Percentiles rank a stretch among this genome's conserved stretches.
Evolutionary conservation across 1,140 invertebrate genomes (phyloP).

Genomic region (Rhynchophorus ferrugineus): DNA sequence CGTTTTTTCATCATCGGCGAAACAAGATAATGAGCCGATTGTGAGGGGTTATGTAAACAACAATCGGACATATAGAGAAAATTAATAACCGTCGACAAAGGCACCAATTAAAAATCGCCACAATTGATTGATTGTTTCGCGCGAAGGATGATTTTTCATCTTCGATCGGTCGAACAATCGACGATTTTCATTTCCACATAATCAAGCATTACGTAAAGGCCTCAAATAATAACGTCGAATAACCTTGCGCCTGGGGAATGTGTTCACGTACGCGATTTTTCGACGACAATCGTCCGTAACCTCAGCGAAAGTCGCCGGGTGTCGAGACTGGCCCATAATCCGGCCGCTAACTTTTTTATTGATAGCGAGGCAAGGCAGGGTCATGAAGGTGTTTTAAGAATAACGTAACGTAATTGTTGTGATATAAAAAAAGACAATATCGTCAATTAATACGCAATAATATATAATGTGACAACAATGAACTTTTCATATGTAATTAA

Average conservation of each 20-base stretch:
- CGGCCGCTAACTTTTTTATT: no score
- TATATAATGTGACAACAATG: no score
- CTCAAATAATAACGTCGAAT: neutral
- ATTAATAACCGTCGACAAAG: neutral
- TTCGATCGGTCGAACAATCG: constrained; percentile 6
- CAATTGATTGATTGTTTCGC: constrained; percentile 1
- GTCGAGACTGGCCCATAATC: no score
- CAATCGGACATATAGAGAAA: neutral
- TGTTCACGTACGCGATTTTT: no score
- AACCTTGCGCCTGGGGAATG: constrained; percentile 6
- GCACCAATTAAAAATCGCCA: neutral
- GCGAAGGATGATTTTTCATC: neutral
- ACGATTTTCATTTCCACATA: neutral
- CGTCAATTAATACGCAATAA: no score
- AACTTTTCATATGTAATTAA: no score
- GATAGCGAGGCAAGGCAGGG: no score
- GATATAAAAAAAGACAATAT: no score
- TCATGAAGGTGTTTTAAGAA: no score
- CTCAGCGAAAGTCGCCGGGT: neutral
- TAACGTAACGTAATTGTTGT: no score
- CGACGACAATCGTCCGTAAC: neutral
- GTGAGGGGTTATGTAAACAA: neutral
- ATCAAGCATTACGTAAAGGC: constrained; percentile 1
- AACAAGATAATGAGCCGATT: neutral
- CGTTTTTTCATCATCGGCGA: no score